phyloP scores from a whole-genome alignment of 2,113 vertebrate genomes.

The Dendrocopos noguchii region DNA sequence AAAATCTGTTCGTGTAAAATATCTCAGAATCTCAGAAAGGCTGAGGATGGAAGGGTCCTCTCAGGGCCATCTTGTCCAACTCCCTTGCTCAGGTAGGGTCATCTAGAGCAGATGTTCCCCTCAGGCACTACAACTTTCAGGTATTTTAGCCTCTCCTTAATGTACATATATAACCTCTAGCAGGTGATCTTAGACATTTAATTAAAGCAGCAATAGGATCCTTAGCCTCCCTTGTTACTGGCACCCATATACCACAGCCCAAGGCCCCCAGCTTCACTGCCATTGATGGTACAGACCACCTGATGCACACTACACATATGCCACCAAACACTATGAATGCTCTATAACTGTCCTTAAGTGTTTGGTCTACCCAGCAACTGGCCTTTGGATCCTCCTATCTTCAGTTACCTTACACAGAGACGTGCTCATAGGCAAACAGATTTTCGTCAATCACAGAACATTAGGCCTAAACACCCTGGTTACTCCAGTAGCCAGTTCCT shows the following conservation, averaged over 20 bases:
- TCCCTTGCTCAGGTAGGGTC: too few species aligned
- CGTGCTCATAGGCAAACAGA: not conserved
- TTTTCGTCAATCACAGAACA: not conserved
- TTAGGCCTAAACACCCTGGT: not conserved
- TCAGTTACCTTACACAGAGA: not conserved
- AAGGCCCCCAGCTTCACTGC: not conserved
- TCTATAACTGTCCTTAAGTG: not conserved
- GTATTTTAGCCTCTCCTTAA: not conserved
- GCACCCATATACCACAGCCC: not conserved
- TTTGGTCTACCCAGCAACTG: not conserved
- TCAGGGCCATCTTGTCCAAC: too few species aligned
- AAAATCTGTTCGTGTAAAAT: too few species aligned
- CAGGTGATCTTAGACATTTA: not conserved
- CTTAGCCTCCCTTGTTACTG: not conserved
- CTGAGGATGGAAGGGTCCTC: not conserved
- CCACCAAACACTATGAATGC: rapidly evolving
- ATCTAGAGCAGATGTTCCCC: not conserved
- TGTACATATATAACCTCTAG: not conserved
- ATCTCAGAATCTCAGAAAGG: not conserved
- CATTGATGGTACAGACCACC: not conserved
- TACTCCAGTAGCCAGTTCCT: not conserved
- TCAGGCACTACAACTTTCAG: not conserved
- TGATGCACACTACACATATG: not conserved
- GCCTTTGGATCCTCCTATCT: not conserved
- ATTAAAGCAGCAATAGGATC: not conserved